A percentile compares a stretch with the other conserved stretches of the same genome.
These are phyloP conservation scores for Microctenopoma steveboyesi DNA, from an alignment of 2,797 vertebrate species.

Conservation along the genomic window DNA sequence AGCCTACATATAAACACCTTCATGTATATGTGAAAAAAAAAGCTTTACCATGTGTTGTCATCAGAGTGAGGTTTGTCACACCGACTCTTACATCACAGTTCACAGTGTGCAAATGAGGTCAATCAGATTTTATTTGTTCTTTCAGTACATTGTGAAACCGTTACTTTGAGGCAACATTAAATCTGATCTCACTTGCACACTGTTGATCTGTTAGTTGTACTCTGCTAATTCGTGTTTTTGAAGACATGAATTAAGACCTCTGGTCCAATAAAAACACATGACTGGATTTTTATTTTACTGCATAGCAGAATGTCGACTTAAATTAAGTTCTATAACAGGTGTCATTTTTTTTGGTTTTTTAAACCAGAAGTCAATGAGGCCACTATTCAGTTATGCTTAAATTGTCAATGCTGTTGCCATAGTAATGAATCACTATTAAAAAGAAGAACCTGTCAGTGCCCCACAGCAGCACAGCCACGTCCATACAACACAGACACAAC, in stretches of 20 bases:
- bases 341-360: neutral
- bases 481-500: slow-evolving; percentile 22
- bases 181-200: neutral
- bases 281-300: neutral
- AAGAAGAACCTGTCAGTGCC: slow-evolving; percentile 24
- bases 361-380: neutral
- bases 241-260: slow-evolving; percentile 3
- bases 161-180: slow-evolving; percentile 9
- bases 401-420: slow-evolving; percentile 44
- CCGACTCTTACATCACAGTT: slow-evolving; percentile 23
- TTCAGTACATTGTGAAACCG: slow-evolving; percentile 26
- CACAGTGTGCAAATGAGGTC: slow-evolving; percentile 26
- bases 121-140: slow-evolving; percentile 12
- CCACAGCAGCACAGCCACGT: slow-evolving; percentile 6
- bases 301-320: neutral
- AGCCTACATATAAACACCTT: neutral
- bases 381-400: slow-evolving; percentile 25
- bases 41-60: neutral
- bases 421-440: slow-evolving; percentile 24
- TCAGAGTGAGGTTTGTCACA: slow-evolving; percentile 2
- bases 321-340: neutral
- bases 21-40: neutral
- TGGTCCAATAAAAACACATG: slow-evolving; percentile 9
- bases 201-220: neutral
- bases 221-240: slow-evolving; percentile 1